phyloP scores from a whole-genome alignment of 1,140 invertebrate species.

The Euwallacea similis region DNA sequence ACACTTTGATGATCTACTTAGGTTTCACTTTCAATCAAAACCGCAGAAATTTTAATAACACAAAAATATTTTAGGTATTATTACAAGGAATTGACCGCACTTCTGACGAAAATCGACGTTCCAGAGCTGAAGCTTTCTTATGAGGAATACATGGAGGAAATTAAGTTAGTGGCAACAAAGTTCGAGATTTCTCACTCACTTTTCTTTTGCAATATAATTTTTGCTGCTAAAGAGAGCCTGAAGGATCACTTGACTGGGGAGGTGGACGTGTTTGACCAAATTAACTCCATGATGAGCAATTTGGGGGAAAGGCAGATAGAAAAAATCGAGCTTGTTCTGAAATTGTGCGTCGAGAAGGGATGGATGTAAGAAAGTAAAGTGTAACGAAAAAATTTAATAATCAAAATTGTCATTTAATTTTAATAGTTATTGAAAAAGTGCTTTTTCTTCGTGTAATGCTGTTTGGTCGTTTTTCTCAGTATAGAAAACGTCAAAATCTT shows the following conservation, averaged over 20 bases:
- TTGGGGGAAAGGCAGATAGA: constrained; percentile 4
- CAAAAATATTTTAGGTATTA: neutral
- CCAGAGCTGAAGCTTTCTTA: constrained; percentile 7
- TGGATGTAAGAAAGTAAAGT: constrained; percentile 10
- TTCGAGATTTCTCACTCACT: neutral
- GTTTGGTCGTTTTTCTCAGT: too few species aligned
- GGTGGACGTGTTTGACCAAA: neutral
- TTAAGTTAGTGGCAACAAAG: neutral
- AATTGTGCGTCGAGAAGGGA: neutral
- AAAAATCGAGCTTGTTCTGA: constrained; percentile 8
- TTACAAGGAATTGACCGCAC: constrained; percentile 5
- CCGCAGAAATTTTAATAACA: neutral
- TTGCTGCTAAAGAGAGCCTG: constrained; percentile 2
- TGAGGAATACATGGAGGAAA: neutral
- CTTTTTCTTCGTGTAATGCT: too few species aligned
- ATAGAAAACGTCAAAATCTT: too few species aligned
- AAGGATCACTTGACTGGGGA: constrained; percentile 3
- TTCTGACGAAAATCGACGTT: neutral
- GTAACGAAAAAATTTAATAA: too few species aligned
- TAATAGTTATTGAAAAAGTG: too few species aligned
- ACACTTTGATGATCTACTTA: constrained; percentile 55
- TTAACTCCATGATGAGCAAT: neutral
- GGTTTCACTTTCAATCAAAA: neutral
- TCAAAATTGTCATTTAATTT: too few species aligned
- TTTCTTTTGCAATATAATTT: constrained; percentile 14